Conservation (phyloP, 2,888 invertebrate species). For the Calameuta filiformis region DNA sequence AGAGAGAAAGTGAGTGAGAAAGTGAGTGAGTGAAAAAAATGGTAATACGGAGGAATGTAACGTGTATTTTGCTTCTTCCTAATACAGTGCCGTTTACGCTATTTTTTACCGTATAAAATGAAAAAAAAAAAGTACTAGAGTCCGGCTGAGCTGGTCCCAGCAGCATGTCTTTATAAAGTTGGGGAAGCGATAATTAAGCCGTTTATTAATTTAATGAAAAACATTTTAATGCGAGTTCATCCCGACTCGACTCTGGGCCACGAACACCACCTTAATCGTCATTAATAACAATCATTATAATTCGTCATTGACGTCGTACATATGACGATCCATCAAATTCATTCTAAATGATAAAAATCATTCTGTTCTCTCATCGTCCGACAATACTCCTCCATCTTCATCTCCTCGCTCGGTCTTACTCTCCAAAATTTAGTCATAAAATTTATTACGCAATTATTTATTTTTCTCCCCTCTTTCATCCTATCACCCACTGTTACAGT, state of each 20-base stretch:
- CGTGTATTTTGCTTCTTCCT: constrained; percentile 66
- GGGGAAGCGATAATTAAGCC: constrained; percentile 35
- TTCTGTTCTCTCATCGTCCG: background rate
- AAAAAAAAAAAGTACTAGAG: constrained; percentile 33
- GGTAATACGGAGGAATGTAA: constrained; percentile 56
- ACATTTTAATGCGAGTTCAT: background rate
- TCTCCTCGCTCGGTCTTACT: background rate
- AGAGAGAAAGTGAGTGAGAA: constrained; percentile 27
- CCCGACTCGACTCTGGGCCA: background rate
- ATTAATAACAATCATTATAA: background rate
- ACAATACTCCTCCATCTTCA: background rate
- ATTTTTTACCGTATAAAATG: constrained; percentile 64
- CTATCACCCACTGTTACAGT: background rate
- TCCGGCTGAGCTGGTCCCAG: constrained; percentile 44
- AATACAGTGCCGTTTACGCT: constrained; percentile 66
- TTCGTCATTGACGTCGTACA: background rate
- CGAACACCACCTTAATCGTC: background rate
- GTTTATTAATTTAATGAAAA: constrained; percentile 32
- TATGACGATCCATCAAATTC: background rate
- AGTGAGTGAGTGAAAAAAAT: constrained; percentile 32
- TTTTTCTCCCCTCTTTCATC: background rate
- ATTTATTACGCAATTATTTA: background rate
- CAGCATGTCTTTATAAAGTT: constrained; percentile 43
- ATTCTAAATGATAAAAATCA: background rate
- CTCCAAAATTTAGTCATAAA: background rate